Evolutionary conservation across 2,888 invertebrate species (phyloP).

Genomic region (Scrobipalpa atriplicella): DNA sequence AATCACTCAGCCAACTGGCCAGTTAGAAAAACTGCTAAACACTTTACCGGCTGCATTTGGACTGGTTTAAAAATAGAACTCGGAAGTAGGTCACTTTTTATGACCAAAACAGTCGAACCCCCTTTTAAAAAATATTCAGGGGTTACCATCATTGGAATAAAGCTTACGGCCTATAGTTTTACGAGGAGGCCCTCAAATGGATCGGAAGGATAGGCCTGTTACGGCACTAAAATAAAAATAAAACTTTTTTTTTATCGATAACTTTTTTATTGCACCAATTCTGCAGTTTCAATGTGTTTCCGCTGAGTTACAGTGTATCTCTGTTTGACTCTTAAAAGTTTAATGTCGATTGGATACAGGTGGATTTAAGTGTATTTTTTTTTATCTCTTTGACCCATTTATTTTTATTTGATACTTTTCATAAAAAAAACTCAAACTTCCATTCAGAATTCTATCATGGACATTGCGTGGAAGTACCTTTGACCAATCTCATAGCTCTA

Average conservation of each 20-base stretch:
- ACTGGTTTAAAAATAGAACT: background rate
- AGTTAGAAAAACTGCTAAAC: no score
- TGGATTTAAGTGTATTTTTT: background rate
- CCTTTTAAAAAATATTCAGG: conserved; percentile 21
- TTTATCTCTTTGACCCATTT: background rate
- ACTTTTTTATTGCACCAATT: conserved; percentile 26
- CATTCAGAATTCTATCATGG: no score
- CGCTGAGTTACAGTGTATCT: conserved; percentile 22
- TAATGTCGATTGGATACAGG: conserved; percentile 2
- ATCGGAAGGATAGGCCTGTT: conserved; percentile 28
- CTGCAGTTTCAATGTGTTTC: conserved; percentile 19
- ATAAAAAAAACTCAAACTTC: no score
- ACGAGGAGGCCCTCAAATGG: conserved; percentile 30
- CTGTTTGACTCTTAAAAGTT: conserved; percentile 15
- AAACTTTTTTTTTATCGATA: conserved; percentile 25
- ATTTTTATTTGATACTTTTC: background rate
- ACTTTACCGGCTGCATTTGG: no score
- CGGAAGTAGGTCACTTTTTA: conserved; percentile 10
- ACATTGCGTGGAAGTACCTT: no score
- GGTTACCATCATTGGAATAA: conserved; percentile 24
- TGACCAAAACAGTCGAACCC: conserved; percentile 2
- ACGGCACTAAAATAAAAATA: conserved; percentile 28
- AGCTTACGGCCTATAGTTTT: conserved; percentile 32
- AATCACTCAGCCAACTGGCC: no score
- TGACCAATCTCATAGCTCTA: no score